Percentiles rank a stretch among this genome's conserved stretches.
These are phyloP conservation scores for Pyxicephalus adspersus DNA, from an alignment of 2,113 vertebrate genomes.

Conservation along the genomic window DNA sequence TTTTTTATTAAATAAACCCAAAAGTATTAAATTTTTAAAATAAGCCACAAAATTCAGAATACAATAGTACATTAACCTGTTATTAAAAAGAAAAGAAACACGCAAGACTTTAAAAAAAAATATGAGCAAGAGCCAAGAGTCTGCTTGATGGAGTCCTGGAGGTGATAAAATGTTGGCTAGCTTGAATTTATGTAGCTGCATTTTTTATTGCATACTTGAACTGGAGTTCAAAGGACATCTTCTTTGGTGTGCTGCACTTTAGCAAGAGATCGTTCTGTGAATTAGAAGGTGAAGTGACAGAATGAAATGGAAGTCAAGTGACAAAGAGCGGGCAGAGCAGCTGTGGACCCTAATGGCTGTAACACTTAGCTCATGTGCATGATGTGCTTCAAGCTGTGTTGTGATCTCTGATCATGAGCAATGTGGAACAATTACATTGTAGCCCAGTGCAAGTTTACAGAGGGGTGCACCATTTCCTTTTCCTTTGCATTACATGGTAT, in stretches of 20 bases:
- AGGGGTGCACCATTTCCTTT: background rate
- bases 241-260: constrained; percentile 41
- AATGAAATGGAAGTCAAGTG: background rate
- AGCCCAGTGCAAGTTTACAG: constrained; percentile 6
- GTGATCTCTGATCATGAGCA: constrained; percentile 19
- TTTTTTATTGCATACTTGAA: background rate
- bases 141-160: constrained; percentile 20
- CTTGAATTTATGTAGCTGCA: constrained; percentile 57
- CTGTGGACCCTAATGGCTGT: constrained; percentile 16
- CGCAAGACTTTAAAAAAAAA: background rate
- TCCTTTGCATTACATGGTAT: background rate
- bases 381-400: constrained; percentile 38
- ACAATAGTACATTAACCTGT: background rate
- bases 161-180: constrained; percentile 52
- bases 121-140: constrained; percentile 3
- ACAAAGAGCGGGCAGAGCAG: background rate
- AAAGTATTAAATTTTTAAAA: no score
- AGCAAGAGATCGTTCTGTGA: constrained; percentile 53
- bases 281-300: constrained; percentile 58
- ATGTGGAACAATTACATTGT: constrained; percentile 17
- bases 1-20: no score
- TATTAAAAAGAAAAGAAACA: background rate
- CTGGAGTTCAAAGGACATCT: constrained; percentile 62
- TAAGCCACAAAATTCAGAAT: no score
- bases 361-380: constrained; percentile 46